Base-by-base conservation (phyloP, 1,140 invertebrate genomes). In the Sitobion miscanthi region DNA sequence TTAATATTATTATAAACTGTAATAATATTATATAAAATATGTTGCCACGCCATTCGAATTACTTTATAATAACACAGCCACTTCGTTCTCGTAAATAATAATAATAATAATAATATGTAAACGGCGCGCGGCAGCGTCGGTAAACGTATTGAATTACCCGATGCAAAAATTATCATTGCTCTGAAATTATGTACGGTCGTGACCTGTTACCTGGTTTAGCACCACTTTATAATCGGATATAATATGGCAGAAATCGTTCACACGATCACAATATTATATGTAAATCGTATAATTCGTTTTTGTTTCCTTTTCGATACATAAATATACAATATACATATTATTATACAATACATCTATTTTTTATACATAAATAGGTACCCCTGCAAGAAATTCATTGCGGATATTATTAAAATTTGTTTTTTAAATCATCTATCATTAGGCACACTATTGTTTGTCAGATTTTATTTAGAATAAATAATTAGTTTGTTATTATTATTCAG, bases 111-210 rank as follows among this genome's bases (percentile, higher is more conserved):
- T 82, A 38, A 35, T 82, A 38, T 83, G 42, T 86, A 86, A 86
- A 86, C 42, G 42, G 20, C 35, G 77, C 6, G 35, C 35, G 77
- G 35, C 35, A 38, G 42, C n/a, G 85, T 86, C 42, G 85, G 38
- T 86, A 86, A 25, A 85, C 38, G 47, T 87, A 35, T 49, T 49
- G 30, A 49, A 87, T 45, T 77, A 86, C 14, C 85, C 45, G 85
- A 49, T 86, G 30, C 20, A 23, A 86, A 47, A 86, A 86, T 86
- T 86, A 49, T 87, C 49, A 49, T 87, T 49, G 30, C 86, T n/a
- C 8, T 49, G 47, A 49, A 57, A 90, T 90, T 90, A 62, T 62
- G 57, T 69, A 91, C 90, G 42, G 38, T 91, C 90, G 90, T 91
- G 90, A 91, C 42, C 42, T 47, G 57, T 91, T 91, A 49, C 54